Percentiles rank a stretch among this genome's conserved stretches.
Conservation (phyloP, 2,888 invertebrate species). For the Drosophila pseudotalamancana region DNA sequence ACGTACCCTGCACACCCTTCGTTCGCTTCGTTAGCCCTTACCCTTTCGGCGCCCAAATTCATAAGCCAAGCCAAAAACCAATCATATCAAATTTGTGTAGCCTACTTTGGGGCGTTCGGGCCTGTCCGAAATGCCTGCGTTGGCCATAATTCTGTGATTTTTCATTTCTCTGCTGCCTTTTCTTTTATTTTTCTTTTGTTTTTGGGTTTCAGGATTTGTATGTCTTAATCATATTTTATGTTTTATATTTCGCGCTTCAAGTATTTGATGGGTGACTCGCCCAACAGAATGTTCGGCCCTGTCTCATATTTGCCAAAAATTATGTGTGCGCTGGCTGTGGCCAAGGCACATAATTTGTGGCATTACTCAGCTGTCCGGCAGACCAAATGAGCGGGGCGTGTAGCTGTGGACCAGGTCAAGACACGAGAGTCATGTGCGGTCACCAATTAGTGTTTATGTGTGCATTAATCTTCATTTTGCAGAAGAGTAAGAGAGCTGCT, state of each 20-base stretch:
- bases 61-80: slow-evolving; percentile 55
- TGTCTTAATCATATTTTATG: slow-evolving; percentile 78
- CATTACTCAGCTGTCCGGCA: slow-evolving; percentile 52
- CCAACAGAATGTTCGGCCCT: slow-evolving; percentile 2
- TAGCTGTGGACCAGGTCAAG: slow-evolving; percentile 2
- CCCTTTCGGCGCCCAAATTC: slow-evolving; percentile 30
- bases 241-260: slow-evolving; percentile 72
- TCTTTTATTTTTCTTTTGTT: neutral
- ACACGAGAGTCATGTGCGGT: slow-evolving; percentile 32
- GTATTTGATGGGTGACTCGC: slow-evolving; percentile 52
- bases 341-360: slow-evolving; percentile 41
- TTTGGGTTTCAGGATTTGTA: slow-evolving; percentile 42
- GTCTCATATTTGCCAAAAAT: slow-evolving; percentile 11
- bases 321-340: neutral
- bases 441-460: slow-evolving; percentile 55
- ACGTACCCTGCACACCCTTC: slow-evolving; percentile 16
- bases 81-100: slow-evolving; percentile 61
- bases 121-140: slow-evolving; percentile 49
- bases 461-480: slow-evolving; percentile 42
- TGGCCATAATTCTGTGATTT: slow-evolving; percentile 46
- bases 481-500: neutral
- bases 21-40: slow-evolving; percentile 70
- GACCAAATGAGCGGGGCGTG: slow-evolving; percentile 26
- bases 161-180: slow-evolving; percentile 1
- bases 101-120: slow-evolving; percentile 36